Evolutionary conservation across 1,140 invertebrate genomes (phyloP).

Genomic region (Wasmannia auropunctata): DNA sequence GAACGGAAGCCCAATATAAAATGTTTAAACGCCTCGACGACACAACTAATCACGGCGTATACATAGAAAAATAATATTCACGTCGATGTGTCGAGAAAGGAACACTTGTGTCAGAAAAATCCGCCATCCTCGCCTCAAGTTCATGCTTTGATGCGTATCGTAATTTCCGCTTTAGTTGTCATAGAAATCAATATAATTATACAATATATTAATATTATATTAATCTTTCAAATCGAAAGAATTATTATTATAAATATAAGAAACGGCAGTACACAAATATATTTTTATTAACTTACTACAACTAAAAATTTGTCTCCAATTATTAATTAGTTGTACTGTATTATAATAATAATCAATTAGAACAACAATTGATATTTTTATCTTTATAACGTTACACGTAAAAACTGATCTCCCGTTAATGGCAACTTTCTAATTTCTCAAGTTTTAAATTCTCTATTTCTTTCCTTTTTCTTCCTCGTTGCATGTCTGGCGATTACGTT

Average conservation of each 20-base stretch:
- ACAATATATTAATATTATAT: too few relatives aligned
- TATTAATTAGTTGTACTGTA: neutral
- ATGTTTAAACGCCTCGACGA: slow-evolving; percentile 27
- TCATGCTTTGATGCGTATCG: neutral
- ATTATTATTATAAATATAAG: neutral
- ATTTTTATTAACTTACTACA: neutral
- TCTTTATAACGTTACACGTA: neutral
- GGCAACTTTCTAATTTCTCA: neutral
- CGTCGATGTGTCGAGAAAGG: slow-evolving; percentile 62
- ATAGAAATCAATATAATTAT: neutral
- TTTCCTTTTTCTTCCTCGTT: neutral
- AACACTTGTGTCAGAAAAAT: slow-evolving; percentile 65
- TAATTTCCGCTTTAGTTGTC: neutral
- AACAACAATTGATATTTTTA: neutral
- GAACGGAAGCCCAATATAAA: slow-evolving; percentile 66
- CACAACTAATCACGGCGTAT: neutral
- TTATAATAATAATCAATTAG: neutral
- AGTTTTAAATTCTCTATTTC: neutral
- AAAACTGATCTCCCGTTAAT: neutral
- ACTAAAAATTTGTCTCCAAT: neutral
- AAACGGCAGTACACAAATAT: neutral
- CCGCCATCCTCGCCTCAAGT: slow-evolving; percentile 31
- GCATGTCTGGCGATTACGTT: neutral
- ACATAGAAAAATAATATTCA: slow-evolving; percentile 72
- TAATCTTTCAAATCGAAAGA: neutral